Conservation (phyloP, 23 tunicate genomes). For the Diplosoma virens region DNA sequence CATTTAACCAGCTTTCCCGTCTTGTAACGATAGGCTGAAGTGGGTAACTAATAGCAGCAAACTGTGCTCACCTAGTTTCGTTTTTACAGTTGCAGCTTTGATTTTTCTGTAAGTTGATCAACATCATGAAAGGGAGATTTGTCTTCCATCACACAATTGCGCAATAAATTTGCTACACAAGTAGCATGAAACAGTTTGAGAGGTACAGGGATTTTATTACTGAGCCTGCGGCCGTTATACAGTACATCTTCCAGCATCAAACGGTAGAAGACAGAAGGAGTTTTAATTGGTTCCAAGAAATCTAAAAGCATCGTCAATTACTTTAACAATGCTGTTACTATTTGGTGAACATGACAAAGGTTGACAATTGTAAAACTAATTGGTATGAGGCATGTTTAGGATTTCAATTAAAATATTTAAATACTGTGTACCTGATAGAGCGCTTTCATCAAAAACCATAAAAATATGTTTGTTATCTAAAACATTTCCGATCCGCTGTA, state of each 20-base stretch:
- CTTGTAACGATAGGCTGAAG: no score
- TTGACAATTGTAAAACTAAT: neutral
- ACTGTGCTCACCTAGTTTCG: neutral
- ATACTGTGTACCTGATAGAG: neutral
- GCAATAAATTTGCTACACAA: neutral
- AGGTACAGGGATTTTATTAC: no score
- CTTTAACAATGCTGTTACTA: neutral
- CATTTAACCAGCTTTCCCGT: slow-evolving; percentile 10
- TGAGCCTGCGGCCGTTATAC: neutral
- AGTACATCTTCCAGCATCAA: neutral
- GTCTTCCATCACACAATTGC: neutral
- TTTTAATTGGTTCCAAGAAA: neutral
- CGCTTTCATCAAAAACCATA: slow-evolving; percentile 30
- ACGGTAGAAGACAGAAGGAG: no score
- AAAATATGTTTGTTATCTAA: slow-evolving; percentile 8
- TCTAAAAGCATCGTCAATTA: neutral
- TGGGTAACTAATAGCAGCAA: no score
- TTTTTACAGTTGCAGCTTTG: neutral
- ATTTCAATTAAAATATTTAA: slow-evolving; percentile 5
- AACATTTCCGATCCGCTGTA: neutral
- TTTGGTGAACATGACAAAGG: no score
- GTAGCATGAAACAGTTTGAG: neutral
- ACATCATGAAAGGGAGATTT: no score
- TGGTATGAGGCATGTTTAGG: neutral
- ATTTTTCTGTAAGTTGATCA: neutral